Evolutionary conservation across 2,113 vertebrate species (phyloP).

Genomic region (Orientallactaga bullata): DNA sequence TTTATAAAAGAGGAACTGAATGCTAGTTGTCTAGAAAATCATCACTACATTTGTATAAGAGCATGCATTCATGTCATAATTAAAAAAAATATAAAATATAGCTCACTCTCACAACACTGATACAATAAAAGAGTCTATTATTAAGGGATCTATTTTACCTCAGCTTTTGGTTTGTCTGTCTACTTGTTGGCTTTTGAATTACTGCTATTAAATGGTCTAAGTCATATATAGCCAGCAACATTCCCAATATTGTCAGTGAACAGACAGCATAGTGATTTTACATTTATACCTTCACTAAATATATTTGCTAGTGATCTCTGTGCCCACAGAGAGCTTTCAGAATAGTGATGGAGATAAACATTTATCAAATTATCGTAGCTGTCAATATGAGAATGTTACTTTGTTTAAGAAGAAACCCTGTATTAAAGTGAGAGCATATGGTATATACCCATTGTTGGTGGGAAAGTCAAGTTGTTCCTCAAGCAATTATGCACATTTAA

Average conservation of each 20-base stretch:
- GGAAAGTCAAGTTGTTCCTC: not conserved
- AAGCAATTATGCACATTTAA: not conserved
- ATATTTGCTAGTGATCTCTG: not conserved
- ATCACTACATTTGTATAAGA: not conserved
- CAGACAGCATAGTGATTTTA: not conserved
- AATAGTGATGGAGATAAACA: not conserved
- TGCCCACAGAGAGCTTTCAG: not conserved
- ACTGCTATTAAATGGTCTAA: constrained; percentile 2
- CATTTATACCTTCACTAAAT: not conserved
- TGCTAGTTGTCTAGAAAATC: not conserved
- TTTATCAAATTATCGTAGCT: not conserved
- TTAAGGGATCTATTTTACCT: not conserved
- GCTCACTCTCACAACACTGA: not conserved
- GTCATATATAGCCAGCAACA: not conserved
- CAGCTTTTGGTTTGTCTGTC: not conserved
- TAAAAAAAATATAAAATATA: constrained; percentile 16
- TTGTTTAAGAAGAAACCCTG: not conserved
- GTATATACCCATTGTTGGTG: not conserved
- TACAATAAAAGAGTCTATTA: not conserved
- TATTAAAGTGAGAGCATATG: not conserved
- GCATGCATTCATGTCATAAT: not conserved
- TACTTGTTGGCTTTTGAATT: not conserved
- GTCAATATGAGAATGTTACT: not conserved
- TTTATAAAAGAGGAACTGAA: not conserved
- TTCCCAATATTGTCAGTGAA: not conserved